Percentiles rank a stretch among this genome's conserved stretches.
These are phyloP conservation scores for Palythoa grandis DNA, from an alignment of 92 coral and sea anemone species.

Conservation along the genomic window DNA sequence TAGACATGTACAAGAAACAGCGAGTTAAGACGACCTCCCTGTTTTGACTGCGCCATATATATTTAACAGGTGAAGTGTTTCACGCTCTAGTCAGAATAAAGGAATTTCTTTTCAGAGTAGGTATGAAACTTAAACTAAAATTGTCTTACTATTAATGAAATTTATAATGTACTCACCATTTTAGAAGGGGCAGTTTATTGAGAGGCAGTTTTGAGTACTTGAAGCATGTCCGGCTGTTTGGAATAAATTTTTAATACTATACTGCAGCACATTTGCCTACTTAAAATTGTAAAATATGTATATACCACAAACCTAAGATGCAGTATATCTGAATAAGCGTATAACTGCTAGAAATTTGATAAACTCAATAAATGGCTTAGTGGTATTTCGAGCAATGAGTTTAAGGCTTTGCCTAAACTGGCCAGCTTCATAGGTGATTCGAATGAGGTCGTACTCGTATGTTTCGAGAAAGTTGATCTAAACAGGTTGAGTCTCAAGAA, in stretches of 20 bases:
- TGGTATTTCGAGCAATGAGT: not conserved
- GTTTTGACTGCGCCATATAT: not conserved
- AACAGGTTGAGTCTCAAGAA: not conserved
- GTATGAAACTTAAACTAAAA: not conserved
- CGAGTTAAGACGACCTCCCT: not conserved
- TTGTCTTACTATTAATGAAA: not conserved
- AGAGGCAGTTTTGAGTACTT: not conserved
- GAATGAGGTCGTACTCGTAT: not conserved
- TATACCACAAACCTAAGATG: not conserved
- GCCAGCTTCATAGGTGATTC: not conserved
- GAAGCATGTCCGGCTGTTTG: not conserved
- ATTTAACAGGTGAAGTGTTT: not conserved
- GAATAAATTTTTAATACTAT: not conserved
- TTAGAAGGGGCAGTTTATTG: not conserved
- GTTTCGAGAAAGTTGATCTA: not conserved
- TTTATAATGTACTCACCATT: not conserved
- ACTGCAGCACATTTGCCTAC: not conserved
- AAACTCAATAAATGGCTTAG: not conserved
- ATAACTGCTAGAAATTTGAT: not conserved
- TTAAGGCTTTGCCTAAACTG: not conserved
- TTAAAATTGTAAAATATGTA: not conserved
- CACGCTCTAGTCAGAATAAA: too few species aligned
- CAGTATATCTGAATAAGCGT: not conserved
- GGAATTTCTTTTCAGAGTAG: not conserved
- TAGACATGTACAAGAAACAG: not conserved